A percentile compares a stretch with the other conserved stretches of the same genome.
Conservation (phyloP, 2,797 vertebrate species). For the Syngnathus rostellatus region DNA sequence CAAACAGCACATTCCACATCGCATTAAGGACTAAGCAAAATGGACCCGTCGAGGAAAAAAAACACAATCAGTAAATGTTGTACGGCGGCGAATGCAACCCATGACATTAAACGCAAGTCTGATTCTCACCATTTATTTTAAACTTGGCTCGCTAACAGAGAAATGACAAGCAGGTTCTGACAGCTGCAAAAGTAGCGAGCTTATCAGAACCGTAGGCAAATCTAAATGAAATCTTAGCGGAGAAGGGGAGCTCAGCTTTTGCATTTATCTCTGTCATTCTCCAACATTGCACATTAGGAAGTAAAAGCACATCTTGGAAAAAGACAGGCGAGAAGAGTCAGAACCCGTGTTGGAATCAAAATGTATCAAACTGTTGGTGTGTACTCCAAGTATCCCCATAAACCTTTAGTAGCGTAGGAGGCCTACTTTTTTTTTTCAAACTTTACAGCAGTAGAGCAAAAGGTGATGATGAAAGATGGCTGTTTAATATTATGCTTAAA, state of each 20-base stretch:
- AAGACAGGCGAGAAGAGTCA: background rate
- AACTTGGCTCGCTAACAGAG: constrained; percentile 41
- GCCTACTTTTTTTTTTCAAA: background rate
- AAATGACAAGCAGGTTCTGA: constrained; percentile 45
- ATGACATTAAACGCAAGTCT: constrained; percentile 27
- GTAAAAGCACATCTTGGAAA: constrained; percentile 33
- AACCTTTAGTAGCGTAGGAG: too few species aligned
- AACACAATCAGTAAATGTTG: background rate
- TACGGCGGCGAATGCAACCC: background rate
- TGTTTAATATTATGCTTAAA: constrained; percentile 56
- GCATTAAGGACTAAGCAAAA: constrained; percentile 27
- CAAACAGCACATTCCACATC: constrained; percentile 26
- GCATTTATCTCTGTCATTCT: constrained; percentile 51
- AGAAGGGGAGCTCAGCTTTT: constrained; percentile 47
- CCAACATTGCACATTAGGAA: constrained; percentile 49
- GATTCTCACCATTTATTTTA: constrained; percentile 30
- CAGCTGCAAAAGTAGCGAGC: constrained; percentile 46
- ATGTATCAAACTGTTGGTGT: too few species aligned
- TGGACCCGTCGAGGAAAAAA: constrained; percentile 21
- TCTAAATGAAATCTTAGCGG: constrained; percentile 65
- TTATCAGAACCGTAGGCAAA: constrained; percentile 60
- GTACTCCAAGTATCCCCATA: too few species aligned
- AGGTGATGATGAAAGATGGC: constrained; percentile 24
- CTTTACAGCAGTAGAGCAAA: constrained; percentile 11
- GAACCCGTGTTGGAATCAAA: constrained; percentile 5